Percentiles rank a stretch among this genome's conserved stretches.
phyloP scores from a whole-genome alignment of 64 coral and sea anemone species.

The Orbicella faveolata region DNA sequence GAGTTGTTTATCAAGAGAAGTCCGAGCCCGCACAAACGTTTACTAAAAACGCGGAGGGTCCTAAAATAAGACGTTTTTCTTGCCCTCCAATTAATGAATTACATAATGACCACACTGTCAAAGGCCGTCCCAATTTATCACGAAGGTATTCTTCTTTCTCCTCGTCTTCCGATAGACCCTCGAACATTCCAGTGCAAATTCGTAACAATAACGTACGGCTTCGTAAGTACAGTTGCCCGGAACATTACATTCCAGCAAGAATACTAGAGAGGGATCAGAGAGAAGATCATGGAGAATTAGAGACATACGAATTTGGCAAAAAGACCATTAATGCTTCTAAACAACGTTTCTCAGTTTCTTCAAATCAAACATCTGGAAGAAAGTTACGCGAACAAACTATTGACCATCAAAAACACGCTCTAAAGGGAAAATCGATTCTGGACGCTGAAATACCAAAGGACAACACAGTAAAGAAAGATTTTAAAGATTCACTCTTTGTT shows the following conservation, averaged over 20 bases:
- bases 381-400: background rate
- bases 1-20: background rate
- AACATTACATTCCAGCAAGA: background rate
- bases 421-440: background rate
- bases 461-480: background rate
- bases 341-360: background rate
- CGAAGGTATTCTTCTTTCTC: conserved; percentile 9
- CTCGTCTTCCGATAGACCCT: background rate
- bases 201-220: conserved; percentile 47
- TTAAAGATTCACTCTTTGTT: background rate
- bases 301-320: background rate
- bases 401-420: background rate
- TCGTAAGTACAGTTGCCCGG: conserved; percentile 51
- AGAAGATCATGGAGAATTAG: background rate
- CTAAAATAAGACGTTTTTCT: background rate
- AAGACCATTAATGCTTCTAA: background rate
- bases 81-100: background rate
- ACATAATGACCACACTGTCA: background rate
- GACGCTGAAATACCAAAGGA: background rate
- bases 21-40: background rate
- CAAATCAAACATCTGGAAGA: background rate
- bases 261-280: background rate
- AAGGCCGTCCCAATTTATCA: background rate
- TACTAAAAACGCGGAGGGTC: background rate
- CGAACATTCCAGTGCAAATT: conserved; percentile 26